phyloP scores from a whole-genome alignment of 2,797 vertebrate genomes.

The Orestias chungarensis region DNA sequence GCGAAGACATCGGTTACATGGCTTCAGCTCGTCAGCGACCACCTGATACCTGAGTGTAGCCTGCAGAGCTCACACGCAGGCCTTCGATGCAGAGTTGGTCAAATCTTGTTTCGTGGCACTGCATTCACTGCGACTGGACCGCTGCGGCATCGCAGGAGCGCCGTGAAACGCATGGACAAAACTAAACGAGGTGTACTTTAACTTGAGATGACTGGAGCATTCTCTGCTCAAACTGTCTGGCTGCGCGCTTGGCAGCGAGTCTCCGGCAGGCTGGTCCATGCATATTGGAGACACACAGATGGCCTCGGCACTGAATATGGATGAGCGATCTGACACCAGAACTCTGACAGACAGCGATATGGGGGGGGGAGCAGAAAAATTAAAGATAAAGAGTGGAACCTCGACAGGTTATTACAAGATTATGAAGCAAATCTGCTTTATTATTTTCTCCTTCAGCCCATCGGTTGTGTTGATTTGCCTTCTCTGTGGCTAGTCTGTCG shows the following conservation, averaged over 20 bases:
- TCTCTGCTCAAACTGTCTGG: constrained; percentile 53
- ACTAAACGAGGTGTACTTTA: constrained; percentile 44
- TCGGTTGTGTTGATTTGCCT: constrained; percentile 19
- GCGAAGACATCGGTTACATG: constrained; percentile 7
- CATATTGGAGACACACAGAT: constrained; percentile 77
- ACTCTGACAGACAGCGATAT: constrained; percentile 52
- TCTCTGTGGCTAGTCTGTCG: constrained; percentile 34
- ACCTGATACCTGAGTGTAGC: constrained; percentile 18
- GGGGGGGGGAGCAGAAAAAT: constrained; percentile 33
- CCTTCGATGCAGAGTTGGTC: constrained; percentile 33
- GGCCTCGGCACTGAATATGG: constrained; percentile 71
- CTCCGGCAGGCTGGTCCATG: constrained; percentile 67
- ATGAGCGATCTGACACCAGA: constrained; percentile 73
- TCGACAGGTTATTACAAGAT: constrained; percentile 58
- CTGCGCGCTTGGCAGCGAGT: constrained; percentile 56
- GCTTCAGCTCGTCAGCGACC: not conserved
- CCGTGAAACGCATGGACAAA: constrained; percentile 51
- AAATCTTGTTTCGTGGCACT: constrained; percentile 29
- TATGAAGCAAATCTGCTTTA: constrained; percentile 55
- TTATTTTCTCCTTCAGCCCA: constrained; percentile 33
- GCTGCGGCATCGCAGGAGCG: constrained; percentile 23
- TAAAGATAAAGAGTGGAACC: constrained; percentile 23
- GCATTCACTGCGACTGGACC: constrained; percentile 36
- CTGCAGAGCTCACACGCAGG: constrained; percentile 22
- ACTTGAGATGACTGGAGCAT: constrained; percentile 58